These are phyloP conservation scores for Notodonta ziczac DNA, from an alignment of 2,888 invertebrate genomes.

Conservation along the genomic window DNA sequence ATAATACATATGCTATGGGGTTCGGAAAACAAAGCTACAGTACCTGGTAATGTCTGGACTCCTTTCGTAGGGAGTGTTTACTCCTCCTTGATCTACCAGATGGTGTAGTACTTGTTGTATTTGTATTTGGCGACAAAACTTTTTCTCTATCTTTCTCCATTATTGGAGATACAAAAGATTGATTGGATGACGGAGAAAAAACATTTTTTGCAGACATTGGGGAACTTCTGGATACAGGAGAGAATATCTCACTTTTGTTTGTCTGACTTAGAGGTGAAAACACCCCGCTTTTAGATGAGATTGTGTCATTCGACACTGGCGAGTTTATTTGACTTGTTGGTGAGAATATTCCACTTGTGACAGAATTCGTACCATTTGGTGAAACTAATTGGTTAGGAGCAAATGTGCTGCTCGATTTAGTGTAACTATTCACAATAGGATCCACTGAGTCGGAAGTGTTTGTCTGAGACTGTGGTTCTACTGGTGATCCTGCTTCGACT, in stretches of 20 bases:
- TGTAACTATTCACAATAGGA: constrained; percentile 70
- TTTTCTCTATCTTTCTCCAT: constrained; percentile 74
- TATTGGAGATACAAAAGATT: constrained; percentile 75
- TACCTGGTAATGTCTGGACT: constrained; percentile 90
- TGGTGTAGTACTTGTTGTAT: constrained; percentile 82
- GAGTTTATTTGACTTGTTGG: constrained; percentile 83
- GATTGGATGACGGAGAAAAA: constrained; percentile 77
- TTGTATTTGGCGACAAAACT: constrained; percentile 74
- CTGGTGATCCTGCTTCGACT: constrained; percentile 71
- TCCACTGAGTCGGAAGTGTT: constrained; percentile 72
- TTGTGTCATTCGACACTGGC: constrained; percentile 80
- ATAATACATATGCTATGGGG: constrained; percentile 31
- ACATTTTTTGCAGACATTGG: constrained; percentile 77
- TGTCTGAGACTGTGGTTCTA: constrained; percentile 71
- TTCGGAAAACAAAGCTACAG: constrained; percentile 32
- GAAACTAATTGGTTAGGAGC: constrained; percentile 76
- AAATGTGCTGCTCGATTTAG: constrained; percentile 71
- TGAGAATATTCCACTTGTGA: constrained; percentile 82
- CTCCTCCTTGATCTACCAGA: constrained; percentile 84
- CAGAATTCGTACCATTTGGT: constrained; percentile 80
- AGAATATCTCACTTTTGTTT: constrained; percentile 79
- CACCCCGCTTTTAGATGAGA: constrained; percentile 80
- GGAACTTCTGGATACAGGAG: constrained; percentile 77
- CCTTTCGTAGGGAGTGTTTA: constrained; percentile 86
- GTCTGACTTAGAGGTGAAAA: constrained; percentile 82